Percentiles rank a stretch among this genome's conserved stretches.
Evolutionary conservation across 2,888 invertebrate species (phyloP).

Genomic region (Xanthia togata): DNA sequence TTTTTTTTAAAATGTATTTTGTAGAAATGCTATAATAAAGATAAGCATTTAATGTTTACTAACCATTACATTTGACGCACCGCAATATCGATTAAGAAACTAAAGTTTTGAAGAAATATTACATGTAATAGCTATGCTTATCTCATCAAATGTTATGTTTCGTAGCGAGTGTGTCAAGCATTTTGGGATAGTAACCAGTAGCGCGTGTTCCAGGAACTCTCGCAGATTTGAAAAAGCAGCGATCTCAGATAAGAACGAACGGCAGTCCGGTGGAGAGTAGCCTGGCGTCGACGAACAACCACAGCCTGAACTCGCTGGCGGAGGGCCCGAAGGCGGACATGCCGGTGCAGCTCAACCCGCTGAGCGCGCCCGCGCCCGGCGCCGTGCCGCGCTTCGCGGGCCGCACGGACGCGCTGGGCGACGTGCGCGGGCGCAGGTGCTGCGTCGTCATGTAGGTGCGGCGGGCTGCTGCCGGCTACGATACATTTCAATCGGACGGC

Average conservation of each 20-base stretch:
- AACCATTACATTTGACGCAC: conserved; percentile 71
- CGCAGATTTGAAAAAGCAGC: conserved; percentile 97
- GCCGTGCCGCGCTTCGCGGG: conserved; percentile 92
- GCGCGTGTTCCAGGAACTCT: conserved; percentile 92
- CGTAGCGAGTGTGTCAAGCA: conserved; percentile 12
- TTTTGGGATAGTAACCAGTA: conserved; percentile 51
- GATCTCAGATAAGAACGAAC: conserved; percentile 94
- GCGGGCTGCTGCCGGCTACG: background rate
- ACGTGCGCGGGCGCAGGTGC: conserved; percentile 93
- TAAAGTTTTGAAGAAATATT: conserved; percentile 60
- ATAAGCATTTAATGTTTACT: conserved; percentile 70
- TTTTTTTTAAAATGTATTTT: conserved; percentile 37
- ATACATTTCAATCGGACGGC: conserved; percentile 17
- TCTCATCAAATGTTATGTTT: conserved; percentile 59
- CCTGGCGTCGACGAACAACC: conserved; percentile 84
- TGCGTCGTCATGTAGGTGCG: conserved; percentile 93
- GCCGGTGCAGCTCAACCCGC: conserved; percentile 85
- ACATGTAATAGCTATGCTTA: conserved; percentile 63
- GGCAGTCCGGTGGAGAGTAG: conserved; percentile 89
- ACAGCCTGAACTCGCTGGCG: conserved; percentile 85
- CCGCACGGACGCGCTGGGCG: conserved; percentile 94
- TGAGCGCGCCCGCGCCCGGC: conserved; percentile 80
- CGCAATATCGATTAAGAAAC: conserved; percentile 70
- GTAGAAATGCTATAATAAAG: conserved; percentile 64
- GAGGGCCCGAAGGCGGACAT: conserved; percentile 85